Evolutionary conservation across 2,888 invertebrate genomes (phyloP).

Genomic region (Pinctada fucata): DNA sequence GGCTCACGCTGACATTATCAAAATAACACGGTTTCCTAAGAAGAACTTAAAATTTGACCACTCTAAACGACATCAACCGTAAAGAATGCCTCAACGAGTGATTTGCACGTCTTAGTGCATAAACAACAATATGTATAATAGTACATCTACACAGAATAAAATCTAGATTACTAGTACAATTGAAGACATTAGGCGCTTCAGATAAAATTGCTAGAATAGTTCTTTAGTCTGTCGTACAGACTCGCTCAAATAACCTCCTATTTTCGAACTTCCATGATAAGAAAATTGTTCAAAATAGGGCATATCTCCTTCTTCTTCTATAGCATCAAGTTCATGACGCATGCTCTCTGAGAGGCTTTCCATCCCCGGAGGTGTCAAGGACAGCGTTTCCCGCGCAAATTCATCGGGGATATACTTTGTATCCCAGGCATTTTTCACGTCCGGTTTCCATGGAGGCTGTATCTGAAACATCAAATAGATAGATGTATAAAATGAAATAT

Average conservation of each 20-base stretch:
- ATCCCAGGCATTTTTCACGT: conserved; percentile 94
- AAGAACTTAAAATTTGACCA: too few species aligned
- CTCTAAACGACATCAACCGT: too few species aligned
- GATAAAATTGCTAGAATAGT: conserved; percentile 21
- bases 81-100: too few species aligned
- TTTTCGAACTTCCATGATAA: conserved; percentile 77
- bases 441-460: conserved; percentile 83
- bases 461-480: conserved; percentile 80
- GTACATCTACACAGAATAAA: too few species aligned
- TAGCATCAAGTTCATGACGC: conserved; percentile 56
- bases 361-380: conserved; percentile 90
- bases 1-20: too few species aligned
- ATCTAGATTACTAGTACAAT: too few species aligned
- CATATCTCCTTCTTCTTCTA: conserved; percentile 81
- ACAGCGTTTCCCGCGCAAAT: conserved; percentile 86
- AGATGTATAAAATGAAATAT: background rate
- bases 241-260: conserved; percentile 67
- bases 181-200: too few species aligned
- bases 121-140: too few species aligned
- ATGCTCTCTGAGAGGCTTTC: conserved; percentile 44
- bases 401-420: conserved; percentile 76
- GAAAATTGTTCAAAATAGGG: conserved; percentile 89
- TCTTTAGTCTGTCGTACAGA: conserved; percentile 48
- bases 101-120: too few species aligned
- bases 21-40: too few species aligned